A percentile compares a stretch with the other conserved stretches of the same genome.
Conservation (phyloP, 2,113 vertebrate species). For the Chroicocephalus ridibundus region DNA sequence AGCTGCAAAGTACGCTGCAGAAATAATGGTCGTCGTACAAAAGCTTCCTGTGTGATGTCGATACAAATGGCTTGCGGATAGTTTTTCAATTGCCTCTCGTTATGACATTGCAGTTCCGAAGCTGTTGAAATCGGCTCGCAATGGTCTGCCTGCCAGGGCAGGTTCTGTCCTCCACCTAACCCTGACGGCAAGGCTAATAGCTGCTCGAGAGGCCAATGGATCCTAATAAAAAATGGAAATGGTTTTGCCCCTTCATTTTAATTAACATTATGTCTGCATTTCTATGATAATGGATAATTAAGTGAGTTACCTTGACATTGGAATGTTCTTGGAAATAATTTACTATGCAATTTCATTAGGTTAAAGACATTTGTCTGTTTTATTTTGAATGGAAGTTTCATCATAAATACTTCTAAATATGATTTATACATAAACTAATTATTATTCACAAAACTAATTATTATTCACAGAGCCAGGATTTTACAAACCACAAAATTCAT, state of each 20-base stretch:
- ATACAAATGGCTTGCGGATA: not conserved
- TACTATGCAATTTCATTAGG: constrained; percentile 71
- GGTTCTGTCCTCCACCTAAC: constrained; percentile 67
- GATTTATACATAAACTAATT: constrained; percentile 52
- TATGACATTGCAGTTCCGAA: not conserved
- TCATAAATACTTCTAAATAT: constrained; percentile 73
- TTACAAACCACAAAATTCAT: not conserved
- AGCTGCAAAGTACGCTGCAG: not conserved
- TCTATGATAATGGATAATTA: constrained; percentile 82
- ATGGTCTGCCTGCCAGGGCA: not conserved
- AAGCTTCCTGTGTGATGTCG: not conserved
- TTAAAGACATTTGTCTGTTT: constrained; percentile 70
- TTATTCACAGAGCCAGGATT: not conserved
- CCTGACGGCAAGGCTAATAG: constrained; percentile 66
- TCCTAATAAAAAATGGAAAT: constrained; percentile 83
- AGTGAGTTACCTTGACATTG: constrained; percentile 84
- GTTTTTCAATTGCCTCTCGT: not conserved
- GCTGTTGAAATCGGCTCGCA: not conserved
- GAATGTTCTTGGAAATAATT: constrained; percentile 82
- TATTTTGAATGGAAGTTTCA: constrained; percentile 65
- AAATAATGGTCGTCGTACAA: not conserved
- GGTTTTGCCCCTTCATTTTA: constrained; percentile 82
- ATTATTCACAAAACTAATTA: constrained; percentile 49
- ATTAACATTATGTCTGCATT: constrained; percentile 82
- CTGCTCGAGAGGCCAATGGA: constrained; percentile 69